These are phyloP conservation scores for Myrmophylax atrothorax DNA, from an alignment of 2,113 vertebrate species.

Conservation along the genomic window DNA sequence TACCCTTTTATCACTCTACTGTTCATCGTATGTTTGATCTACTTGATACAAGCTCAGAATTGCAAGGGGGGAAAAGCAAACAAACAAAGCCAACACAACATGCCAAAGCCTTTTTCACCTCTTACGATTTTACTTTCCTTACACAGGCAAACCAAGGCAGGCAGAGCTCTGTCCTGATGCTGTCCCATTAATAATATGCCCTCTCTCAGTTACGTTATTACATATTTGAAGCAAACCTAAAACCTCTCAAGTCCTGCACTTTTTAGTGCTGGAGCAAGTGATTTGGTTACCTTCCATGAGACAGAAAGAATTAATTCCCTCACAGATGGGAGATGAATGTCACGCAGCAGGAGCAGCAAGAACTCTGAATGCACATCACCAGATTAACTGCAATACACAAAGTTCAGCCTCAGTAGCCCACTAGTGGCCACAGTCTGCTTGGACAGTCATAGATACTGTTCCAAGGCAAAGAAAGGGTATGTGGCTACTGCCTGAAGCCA, in stretches of 20 bases:
- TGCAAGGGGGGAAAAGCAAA: neutral
- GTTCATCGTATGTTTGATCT: neutral
- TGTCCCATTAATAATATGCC: accelerated
- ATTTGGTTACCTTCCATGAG: neutral
- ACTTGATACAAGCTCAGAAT: neutral
- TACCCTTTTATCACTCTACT: neutral
- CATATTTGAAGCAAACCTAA: neutral
- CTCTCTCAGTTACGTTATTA: neutral
- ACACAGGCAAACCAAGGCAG: neutral
- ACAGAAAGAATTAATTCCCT: neutral
- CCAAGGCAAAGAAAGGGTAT: neutral
- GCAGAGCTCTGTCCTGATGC: neutral
- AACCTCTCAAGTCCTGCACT: accelerated
- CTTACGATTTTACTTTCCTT: neutral
- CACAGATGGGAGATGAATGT: neutral
- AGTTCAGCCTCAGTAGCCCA: neutral
- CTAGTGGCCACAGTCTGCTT: neutral
- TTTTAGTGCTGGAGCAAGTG: neutral
- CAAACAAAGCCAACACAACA: neutral
- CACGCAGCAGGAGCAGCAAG: neutral
- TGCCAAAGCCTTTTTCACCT: neutral
- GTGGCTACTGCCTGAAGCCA: neutral
- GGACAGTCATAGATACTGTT: neutral
- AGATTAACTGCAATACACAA: neutral
- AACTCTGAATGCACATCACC: accelerated